These are phyloP conservation scores for Mesitornis unicolor DNA, from an alignment of 2,113 vertebrate species.

Conservation along the genomic window DNA sequence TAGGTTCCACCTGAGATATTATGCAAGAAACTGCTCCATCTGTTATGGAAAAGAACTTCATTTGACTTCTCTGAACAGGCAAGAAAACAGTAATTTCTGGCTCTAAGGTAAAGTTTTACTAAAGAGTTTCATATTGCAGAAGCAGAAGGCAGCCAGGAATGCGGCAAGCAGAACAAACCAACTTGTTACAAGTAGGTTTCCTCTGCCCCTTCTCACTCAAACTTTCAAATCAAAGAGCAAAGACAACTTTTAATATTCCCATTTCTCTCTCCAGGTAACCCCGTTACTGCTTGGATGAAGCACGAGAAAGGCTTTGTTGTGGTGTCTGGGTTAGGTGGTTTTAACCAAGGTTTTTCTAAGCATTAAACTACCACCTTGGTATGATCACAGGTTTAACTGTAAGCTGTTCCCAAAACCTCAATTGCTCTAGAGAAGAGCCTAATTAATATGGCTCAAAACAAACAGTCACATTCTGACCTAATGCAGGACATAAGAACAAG, in stretches of 20 bases:
- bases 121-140: background rate
- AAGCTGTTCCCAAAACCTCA: background rate
- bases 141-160: background rate
- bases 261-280: background rate
- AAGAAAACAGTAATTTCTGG: background rate
- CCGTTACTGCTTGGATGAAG: background rate
- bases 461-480: background rate
- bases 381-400: background rate
- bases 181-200: background rate
- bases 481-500: background rate
- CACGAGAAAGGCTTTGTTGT: background rate
- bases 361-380: background rate
- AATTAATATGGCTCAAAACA: background rate
- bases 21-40: background rate
- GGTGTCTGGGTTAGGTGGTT: background rate
- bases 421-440: background rate
- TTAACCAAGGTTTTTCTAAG: background rate
- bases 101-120: background rate
- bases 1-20: background rate
- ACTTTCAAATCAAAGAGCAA: background rate
- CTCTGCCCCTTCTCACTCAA: background rate
- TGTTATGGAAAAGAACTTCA: background rate
- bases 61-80: accelerated
- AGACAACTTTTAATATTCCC: background rate
- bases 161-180: background rate